Base-by-base conservation (phyloP, 2,797 vertebrate genomes). In the Anabas testudineus region DNA sequence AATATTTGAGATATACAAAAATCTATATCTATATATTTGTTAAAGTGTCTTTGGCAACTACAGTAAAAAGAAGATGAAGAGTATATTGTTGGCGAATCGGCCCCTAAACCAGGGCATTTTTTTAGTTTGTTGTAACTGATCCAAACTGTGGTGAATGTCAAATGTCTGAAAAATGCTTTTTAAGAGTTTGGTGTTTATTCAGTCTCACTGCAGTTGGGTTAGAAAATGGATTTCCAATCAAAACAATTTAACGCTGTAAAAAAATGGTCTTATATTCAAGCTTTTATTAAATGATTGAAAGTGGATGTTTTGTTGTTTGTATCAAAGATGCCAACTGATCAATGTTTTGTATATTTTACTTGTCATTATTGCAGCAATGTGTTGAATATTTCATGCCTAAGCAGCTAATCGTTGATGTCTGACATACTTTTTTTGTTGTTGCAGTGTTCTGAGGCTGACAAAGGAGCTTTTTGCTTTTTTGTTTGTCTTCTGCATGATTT, bases 251-350 rank as follows among this genome's bases (percentile, higher is more conserved):
- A 83, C 67, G 77, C 55, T 86, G 81, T 76, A 74, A 86, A 79
- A n/a, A 90, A 87, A 62, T 8, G 47, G 67, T 88, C 80, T 88
- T 90, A 78, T 86, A 90, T 82, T 48, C 59, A 82, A 83, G 82
- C 80, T 88, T 92, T 87, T 89, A 92, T 91, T 90, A 90, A 92
- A 90, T 80, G 69, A 85, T 84, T 91, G 58, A 80, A 90, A 87
- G 80, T 80, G 78, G 62, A 61, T 54, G 59, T 67, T 53, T 74
- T 78, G 41, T 80, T 59, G n/a, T 80, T 86, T 87, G 39, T 80
- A 81, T 69, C 16, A 15, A 18, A 36, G 24, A 21, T 54, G 66
- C 32, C 54, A 28, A 21, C 30, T 42, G 48, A 22, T 36, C 26
- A 73, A 42, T 56, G 74, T 72, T 67, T 42, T 71, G 42, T 60